A percentile compares a stretch with the other conserved stretches of the same genome.
phyloP scores from a whole-genome alignment of 2,113 vertebrate genomes.

The Arenaria interpres region DNA sequence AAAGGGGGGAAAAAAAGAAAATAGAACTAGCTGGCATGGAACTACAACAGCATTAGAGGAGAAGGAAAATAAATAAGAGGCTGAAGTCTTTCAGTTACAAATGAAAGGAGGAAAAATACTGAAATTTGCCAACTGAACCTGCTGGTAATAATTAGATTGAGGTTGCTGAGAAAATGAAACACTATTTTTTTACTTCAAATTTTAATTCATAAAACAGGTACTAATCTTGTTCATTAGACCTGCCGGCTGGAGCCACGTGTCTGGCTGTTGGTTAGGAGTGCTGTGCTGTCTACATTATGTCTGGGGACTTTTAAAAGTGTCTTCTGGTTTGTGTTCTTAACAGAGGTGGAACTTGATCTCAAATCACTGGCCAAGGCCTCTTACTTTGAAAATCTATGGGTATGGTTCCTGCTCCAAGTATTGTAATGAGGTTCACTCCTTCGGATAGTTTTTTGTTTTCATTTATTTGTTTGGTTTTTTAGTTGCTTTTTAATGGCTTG shows the following conservation, averaged over 20 bases:
- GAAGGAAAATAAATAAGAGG: conserved; percentile 49
- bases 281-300: not conserved
- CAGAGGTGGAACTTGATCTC: not conserved
- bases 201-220: conserved; percentile 58
- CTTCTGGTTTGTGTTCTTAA: conserved; percentile 6
- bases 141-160: conserved; percentile 64
- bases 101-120: not conserved
- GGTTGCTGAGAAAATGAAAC: conserved; percentile 68
- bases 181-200: conserved; percentile 40
- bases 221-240: conserved; percentile 8
- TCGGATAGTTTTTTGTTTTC: not conserved
- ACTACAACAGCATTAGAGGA: conserved; percentile 2
- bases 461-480: not conserved
- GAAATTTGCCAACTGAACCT: conserved; percentile 42
- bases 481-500: not conserved
- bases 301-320: conserved; percentile 40
- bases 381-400: not conserved
- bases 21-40: conserved; percentile 17
- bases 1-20: not conserved
- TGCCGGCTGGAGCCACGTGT: not conserved
- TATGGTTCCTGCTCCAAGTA: not conserved
- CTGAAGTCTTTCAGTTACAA: conserved; percentile 27
- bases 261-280: not conserved
- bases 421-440: not conserved
- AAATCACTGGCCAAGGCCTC: not conserved